Percentiles rank a stretch among this genome's conserved stretches.
These are phyloP conservation scores for Natator depressus DNA, from an alignment of 2,113 vertebrate genomes.

Conservation along the genomic window DNA sequence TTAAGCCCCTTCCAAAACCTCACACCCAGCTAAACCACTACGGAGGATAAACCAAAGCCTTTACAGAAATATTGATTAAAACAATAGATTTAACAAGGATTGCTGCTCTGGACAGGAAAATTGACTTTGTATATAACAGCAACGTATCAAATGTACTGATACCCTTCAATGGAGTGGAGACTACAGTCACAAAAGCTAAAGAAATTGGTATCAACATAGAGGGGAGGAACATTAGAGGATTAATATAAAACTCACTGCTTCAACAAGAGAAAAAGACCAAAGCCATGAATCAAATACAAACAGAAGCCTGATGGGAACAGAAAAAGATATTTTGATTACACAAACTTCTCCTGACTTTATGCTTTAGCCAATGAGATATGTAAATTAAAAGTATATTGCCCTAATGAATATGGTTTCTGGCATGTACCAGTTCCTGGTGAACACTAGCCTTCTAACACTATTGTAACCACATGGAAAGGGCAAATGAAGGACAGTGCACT, in stretches of 20 bases:
- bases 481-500: constrained; percentile 41
- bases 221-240: not conserved
- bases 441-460: not conserved
- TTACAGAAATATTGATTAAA: not conserved
- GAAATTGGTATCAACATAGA: not conserved
- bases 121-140: not conserved
- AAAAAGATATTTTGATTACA: not conserved
- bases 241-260: not conserved
- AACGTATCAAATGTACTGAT: not conserved
- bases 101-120: not conserved
- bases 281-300: not conserved
- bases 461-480: constrained; percentile 9
- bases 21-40: not conserved
- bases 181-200: not conserved
- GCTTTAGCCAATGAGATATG: not conserved
- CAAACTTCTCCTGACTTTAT: not conserved
- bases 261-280: not conserved
- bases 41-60: not conserved
- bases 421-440: not conserved
- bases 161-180: not conserved
- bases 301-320: not conserved
- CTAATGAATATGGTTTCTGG: not conserved
- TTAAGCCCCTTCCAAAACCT: not conserved
- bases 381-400: not conserved
- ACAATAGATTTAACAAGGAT: not conserved